Base-by-base conservation (phyloP, 2,113 vertebrate species). In the Erythrocercus mccallii region DNA sequence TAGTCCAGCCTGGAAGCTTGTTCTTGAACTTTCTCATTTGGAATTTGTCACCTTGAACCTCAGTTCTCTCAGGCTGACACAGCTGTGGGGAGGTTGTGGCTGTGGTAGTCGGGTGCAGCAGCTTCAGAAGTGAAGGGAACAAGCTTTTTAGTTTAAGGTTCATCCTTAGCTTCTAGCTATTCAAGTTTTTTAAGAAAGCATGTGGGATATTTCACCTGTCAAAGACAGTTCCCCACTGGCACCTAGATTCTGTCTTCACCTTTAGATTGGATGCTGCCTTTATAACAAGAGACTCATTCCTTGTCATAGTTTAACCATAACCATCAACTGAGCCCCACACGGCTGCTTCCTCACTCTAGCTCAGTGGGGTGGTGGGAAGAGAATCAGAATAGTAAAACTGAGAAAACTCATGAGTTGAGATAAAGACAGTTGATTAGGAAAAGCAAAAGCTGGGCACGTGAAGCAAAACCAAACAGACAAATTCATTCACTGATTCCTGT, bases 371-470 rank as follows among this genome's bases (percentile, higher is more conserved):
- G 28, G 10, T 10, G 15, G 11, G 1, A 21, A 33, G 44, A 70
- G 30, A 64, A 35, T 48, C 0, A 0, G 23, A 42, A 42, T 15
- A 13, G 16, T 66, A 24, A 60, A 83, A 54, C 31, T 25, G n/a
- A 54, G 35, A 72, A 70, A 35, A 66, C 10, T 22, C 1, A 1
- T 11, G 15, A 38, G 8, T 22, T 78, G 27, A 21, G 24, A 35
- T 45, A 45, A 53, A 31, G 40, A 25, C 23, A 73, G 14, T 44
- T 73, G 40, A 51, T 28, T 35, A 45, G 5, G 21, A 47, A 50
- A 62, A 73, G 20, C 17, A 27, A 68, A 84, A 84, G 25, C 33
- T 33, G 3, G 13, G 20, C 11, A 3, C 0, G 0, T 47, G 45
- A 84, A 62, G 33, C 38, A 31, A 50, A 68, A 15, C 23, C 50